Conservation (phyloP, 2,888 invertebrate genomes). For the Leucania comma region DNA sequence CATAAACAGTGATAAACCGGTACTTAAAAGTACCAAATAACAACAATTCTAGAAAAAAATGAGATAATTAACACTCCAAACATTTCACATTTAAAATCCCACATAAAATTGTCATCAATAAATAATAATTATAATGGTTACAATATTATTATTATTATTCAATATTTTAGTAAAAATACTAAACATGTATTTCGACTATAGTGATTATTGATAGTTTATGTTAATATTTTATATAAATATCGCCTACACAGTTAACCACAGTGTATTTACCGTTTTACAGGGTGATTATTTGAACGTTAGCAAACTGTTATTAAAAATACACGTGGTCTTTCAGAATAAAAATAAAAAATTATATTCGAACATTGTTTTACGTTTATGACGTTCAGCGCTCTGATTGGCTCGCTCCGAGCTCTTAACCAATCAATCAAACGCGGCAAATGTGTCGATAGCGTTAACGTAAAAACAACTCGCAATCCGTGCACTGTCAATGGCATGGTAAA, state of each 20-base stretch:
- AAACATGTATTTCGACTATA: constrained; percentile 40
- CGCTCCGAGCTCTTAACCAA: no score
- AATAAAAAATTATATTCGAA: no score
- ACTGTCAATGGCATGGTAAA: no score
- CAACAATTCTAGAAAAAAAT: constrained; percentile 28
- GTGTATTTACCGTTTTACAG: neutral
- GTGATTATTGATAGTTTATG: constrained; percentile 30
- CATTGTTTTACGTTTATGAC: no score
- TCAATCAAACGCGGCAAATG: no score
- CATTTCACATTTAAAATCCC: constrained; percentile 37
- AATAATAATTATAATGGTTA: constrained; percentile 33
- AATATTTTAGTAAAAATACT: constrained; percentile 44
- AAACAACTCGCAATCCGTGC: no score
- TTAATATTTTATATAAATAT: constrained; percentile 44
- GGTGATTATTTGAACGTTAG: neutral
- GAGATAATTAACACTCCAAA: constrained; percentile 28
- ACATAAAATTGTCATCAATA: constrained; percentile 51
- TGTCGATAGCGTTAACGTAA: no score
- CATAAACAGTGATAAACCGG: constrained; percentile 34
- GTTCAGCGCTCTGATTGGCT: no score
- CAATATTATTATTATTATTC: constrained; percentile 37
- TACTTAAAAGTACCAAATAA: constrained; percentile 45
- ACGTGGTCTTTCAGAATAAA: neutral
- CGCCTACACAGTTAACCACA: constrained; percentile 21
- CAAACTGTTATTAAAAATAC: neutral